Conservation (phyloP, 2,888 invertebrate species). For the Meloe dianella region DNA sequence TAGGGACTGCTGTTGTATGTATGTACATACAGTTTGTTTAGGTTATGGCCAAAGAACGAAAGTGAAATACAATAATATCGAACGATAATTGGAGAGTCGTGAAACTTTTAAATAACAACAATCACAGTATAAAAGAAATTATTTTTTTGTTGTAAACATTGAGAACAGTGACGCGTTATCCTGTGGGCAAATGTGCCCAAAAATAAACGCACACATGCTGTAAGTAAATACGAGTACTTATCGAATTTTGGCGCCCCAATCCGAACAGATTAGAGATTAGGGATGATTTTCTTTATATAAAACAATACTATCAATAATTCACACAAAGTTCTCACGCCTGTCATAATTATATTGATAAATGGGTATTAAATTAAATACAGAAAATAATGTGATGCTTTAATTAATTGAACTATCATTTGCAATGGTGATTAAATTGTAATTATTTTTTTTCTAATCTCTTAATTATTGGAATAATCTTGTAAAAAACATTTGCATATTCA, state of each 20-base stretch:
- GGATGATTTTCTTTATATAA: too few species aligned
- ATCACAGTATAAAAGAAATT: background rate
- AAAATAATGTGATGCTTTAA: background rate
- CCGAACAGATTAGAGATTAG: too few species aligned
- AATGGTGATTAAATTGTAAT: background rate
- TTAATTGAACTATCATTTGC: background rate
- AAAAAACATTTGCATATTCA: background rate
- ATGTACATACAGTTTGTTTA: background rate
- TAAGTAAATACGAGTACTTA: too few species aligned
- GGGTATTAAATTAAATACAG: background rate
- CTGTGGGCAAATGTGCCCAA: too few species aligned
- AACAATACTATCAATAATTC: too few species aligned
- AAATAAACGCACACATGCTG: too few species aligned
- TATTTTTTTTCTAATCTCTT: background rate
- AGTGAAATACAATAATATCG: background rate
- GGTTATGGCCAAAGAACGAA: background rate
- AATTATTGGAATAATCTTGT: background rate
- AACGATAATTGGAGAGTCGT: background rate
- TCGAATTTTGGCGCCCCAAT: too few species aligned
- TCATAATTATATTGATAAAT: background rate
- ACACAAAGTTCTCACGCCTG: background rate
- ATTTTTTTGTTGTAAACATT: too few species aligned
- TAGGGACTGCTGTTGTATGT: background rate
- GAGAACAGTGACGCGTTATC: too few species aligned
- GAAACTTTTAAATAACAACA: too few species aligned